Percentiles rank a stretch among this genome's conserved stretches.
Evolutionary conservation across 2,113 vertebrate species (phyloP).

Genomic region (Helogale parvula): DNA sequence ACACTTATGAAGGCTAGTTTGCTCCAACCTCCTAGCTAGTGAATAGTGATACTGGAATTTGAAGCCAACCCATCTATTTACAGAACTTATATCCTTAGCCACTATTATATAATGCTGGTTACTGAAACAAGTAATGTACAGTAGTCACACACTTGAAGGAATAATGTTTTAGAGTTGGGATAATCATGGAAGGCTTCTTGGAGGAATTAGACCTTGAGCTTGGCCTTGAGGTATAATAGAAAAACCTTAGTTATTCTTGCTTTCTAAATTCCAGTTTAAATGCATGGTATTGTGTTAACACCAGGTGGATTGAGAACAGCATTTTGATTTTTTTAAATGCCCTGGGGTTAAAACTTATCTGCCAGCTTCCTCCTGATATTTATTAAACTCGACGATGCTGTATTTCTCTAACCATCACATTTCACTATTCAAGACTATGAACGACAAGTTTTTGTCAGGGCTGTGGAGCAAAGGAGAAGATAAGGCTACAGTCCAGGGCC

Average conservation of each 20-base stretch:
- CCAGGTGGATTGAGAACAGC: constrained; percentile 1
- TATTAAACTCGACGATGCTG: constrained; percentile 33
- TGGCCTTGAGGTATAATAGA: constrained; percentile 40
- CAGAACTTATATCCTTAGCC: background rate
- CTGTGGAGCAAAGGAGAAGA: background rate
- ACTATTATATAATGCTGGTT: background rate
- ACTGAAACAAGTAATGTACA: background rate
- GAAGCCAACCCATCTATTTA: background rate
- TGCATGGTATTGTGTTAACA: constrained; percentile 4
- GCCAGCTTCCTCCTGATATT: constrained; percentile 60
- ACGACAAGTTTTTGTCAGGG: constrained; percentile 59
- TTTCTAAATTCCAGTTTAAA: constrained; percentile 41
- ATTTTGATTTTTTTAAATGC: constrained; percentile 68
- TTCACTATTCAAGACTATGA: constrained; percentile 36
- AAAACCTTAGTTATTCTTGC: constrained; percentile 8
- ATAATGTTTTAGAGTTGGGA: background rate
- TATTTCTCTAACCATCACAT: constrained; percentile 53
- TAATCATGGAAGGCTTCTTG: constrained; percentile 44
- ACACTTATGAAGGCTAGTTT: background rate
- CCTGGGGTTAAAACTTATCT: constrained; percentile 62
- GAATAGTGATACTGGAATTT: background rate
- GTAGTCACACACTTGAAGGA: background rate
- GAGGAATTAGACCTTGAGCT: constrained; percentile 47
- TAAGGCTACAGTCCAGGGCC: background rate
- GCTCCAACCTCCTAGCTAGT: background rate